Evolutionary conservation across 2,113 vertebrate species (phyloP), one percentile per base, ranked within the genome.

Genomic region (Balaeniceps rex): DNA sequence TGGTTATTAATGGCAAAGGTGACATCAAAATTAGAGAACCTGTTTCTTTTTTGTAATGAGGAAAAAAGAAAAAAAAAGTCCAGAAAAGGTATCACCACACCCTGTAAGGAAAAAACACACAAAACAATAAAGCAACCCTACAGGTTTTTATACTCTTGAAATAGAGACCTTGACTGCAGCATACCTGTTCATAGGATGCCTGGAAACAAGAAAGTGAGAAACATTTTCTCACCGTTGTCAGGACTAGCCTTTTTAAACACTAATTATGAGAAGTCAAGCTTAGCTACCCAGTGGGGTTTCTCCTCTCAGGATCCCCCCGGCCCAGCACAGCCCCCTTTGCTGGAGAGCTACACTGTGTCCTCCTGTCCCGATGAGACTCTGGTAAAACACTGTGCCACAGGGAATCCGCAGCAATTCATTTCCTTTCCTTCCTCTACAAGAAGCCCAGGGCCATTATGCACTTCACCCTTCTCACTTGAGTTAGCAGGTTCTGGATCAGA

Each of bases 201-300:
- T 92, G 44, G 75, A 94, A 82, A 94, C 47, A 93, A 64, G 31
- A 94, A 93, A 76, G 44, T 28, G 84, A 84, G 46, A 88, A 76
- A 22, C 29, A 49, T 61, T 77, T 83, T 80, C 47, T 85, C 44
- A 61, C 14, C 11, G 0, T 65, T 87, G 65, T 84, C 80, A 94
- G 31, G 31, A 79, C 25, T 34, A 90, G 47, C 18, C 72, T 93
- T 84, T 88, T 75, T 23, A 79, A 88, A 71, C 38, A 65, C 36
- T 68, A 36, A 33, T 72, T 90, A 52, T 19, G 44, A 87, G 29
- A 88, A 74, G 33, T 44, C 38, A 92, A 64, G 42, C 31, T 81
- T 90, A 28, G 19, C 31, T 82, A 64, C 31, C n/a, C 34, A 22
- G 47, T 23, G 42, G 52, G 6, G 28, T 19, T 89, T 91, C 44